Evolutionary conservation across 1,140 invertebrate genomes (phyloP).

Genomic region (Drosophila takahashii): DNA sequence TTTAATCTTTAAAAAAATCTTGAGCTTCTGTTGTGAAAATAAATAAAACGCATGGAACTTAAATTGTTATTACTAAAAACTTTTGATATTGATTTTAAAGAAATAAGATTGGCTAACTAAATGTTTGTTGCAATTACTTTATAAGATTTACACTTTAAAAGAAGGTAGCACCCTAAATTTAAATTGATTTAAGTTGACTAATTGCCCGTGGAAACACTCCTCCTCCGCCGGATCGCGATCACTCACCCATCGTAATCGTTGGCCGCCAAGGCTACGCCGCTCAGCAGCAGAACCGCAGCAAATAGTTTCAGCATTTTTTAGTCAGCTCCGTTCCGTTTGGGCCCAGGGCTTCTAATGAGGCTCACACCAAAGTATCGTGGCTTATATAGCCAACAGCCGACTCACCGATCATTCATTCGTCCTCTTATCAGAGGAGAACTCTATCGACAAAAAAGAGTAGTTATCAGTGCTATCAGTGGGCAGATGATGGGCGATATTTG

Average conservation of each 20-base stretch:
- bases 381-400: constrained; percentile 51
- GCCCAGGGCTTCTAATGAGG: constrained; percentile 54
- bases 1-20: too few relatives aligned
- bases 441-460: constrained; percentile 10
- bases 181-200: neutral
- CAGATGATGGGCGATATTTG: constrained; percentile 6
- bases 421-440: constrained; percentile 26
- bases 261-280: constrained; percentile 48
- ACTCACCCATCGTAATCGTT: constrained; percentile 76
- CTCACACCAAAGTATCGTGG: constrained; percentile 6
- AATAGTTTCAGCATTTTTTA: constrained; percentile 57
- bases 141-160: neutral
- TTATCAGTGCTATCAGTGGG: constrained; percentile 13
- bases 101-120: too few relatives aligned
- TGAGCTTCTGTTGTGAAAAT: too few relatives aligned
- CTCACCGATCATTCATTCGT: constrained; percentile 30
- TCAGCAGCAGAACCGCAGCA: constrained; percentile 57
- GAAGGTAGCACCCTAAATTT: neutral
- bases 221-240: neutral
- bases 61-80: too few relatives aligned
- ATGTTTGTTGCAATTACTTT: too few relatives aligned
- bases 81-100: too few relatives aligned
- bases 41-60: too few relatives aligned
- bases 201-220: neutral
- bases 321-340: constrained; percentile 46